Evolutionary conservation across 2,888 invertebrate species (phyloP), one percentile per base, ranked within the genome.

Genomic region (Fragum sueziense): DNA sequence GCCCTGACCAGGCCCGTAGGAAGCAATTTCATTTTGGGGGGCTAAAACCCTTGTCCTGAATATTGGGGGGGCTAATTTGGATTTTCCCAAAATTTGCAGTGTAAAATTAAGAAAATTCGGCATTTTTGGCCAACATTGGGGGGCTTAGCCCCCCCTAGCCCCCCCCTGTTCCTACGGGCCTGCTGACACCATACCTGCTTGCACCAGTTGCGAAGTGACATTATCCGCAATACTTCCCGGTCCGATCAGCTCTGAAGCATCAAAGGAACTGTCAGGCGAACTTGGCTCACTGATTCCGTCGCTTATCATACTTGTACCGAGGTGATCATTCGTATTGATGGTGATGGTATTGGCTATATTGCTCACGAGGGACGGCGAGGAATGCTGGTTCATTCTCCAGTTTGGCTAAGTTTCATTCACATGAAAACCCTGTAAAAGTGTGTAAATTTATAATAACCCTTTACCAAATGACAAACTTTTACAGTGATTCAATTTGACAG

Each of bases 161-260:
- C n/a, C n/a, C n/a, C n/a, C n/a, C n/a, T n/a, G n/a, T n/a, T n/a
- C n/a, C n/a, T n/a, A n/a, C n/a, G n/a, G n/a, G n/a, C n/a, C n/a
- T n/a, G 37, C 37, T 37, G 6, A 9, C 37, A 37, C 14, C 47
- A 2, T 20, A 97, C 98, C 98, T 93, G 98, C 98, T 89, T 98
- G 98, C 74, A 98, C 98, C 89, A 99, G 94, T 93, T 98, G 98
- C 93, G 98, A 97, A 86, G 98, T 98, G 89, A 99, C 97, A 92
- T 98, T 98, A 87, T 96, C 96, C 95, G 97, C 96, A 76, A 96
- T 96, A 27, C 95, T 96, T 29, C 74, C 72, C 6, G 78, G 37
- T 87, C 96, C 95, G 94, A 97, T 96, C 82, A 98, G 95, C 91
- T 98, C 98, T 1, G 95, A 95, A 72, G 96, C 95, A 91, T 97